These are phyloP conservation scores for Dolichopus griseipennis DNA, from an alignment of 2,888 invertebrate genomes.

Conservation along the genomic window DNA sequence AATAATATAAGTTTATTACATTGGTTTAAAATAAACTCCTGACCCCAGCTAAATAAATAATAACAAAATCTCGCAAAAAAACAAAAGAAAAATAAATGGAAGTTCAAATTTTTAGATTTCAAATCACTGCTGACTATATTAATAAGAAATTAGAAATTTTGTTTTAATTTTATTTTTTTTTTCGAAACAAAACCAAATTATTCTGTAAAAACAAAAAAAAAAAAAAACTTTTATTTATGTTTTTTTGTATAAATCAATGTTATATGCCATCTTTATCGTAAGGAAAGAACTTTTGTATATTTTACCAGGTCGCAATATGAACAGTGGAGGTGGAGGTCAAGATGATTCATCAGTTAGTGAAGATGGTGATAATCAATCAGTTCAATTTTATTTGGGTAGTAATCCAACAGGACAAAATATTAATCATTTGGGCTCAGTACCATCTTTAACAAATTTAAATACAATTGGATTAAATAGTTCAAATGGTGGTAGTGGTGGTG, in stretches of 20 bases:
- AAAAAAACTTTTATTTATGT: no score
- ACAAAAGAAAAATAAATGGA: no score
- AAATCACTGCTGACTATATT: no score
- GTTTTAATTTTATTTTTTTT: conserved; percentile 10
- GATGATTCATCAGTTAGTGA: conserved; percentile 40
- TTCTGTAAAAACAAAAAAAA: no score
- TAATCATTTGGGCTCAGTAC: conserved; percentile 18
- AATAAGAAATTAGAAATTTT: no score
- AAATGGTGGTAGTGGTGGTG: not conserved
- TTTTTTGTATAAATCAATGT: conserved; percentile 20
- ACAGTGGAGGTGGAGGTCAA: conserved; percentile 27
- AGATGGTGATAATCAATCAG: conserved; percentile 35
- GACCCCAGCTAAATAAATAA: no score
- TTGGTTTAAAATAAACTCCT: no score
- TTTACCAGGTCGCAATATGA: conserved; percentile 34
- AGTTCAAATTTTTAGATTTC: no score
- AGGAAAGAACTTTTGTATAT: conserved; percentile 34
- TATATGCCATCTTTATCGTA: conserved; percentile 29
- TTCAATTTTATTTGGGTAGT: conserved; percentile 32
- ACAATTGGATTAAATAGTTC: conserved; percentile 15
- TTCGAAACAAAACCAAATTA: not conserved
- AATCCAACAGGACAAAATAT: conserved; percentile 20
- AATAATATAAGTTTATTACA: no score
- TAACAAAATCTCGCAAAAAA: no score
- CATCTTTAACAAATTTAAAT: conserved; percentile 18